A percentile compares a stretch with the other conserved stretches of the same genome.
Conservation (phyloP, 2,888 invertebrate species). For the Teleiodes luculella region DNA sequence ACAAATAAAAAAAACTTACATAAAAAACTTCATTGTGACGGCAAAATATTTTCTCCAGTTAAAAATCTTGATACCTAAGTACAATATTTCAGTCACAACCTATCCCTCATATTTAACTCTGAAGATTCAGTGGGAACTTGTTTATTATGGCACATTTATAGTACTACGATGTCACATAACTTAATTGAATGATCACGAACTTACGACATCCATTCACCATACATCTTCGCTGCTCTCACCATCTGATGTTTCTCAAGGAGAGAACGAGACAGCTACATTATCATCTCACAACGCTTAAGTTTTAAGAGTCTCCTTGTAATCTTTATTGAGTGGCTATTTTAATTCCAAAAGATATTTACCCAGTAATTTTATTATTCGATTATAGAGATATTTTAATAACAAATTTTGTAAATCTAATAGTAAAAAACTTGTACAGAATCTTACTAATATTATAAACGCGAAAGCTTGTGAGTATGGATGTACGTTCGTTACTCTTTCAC, state of each 20-base stretch:
- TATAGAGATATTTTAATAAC: too few species aligned
- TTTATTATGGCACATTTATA: neutral
- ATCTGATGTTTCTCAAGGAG: constrained; percentile 37
- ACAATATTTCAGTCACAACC: neutral
- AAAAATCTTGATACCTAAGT: too few species aligned
- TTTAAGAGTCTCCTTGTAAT: constrained; percentile 46
- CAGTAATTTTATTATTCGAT: constrained; percentile 7
- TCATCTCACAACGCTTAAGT: constrained; percentile 49
- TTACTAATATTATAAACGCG: too few species aligned
- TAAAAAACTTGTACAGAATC: too few species aligned
- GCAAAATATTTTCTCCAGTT: too few species aligned
- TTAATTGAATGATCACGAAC: neutral
- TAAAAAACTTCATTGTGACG: neutral
- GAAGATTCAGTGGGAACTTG: neutral
- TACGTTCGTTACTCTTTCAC: too few species aligned
- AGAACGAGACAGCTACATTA: constrained; percentile 39
- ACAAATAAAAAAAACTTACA: too few species aligned
- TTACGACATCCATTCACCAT: constrained; percentile 22
- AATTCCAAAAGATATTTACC: constrained; percentile 26
- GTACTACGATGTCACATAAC: neutral
- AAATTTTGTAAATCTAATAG: too few species aligned
- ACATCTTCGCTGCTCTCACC: constrained; percentile 24
- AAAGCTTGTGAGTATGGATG: too few species aligned
- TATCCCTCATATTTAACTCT: neutral
- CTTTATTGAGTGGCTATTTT: constrained; percentile 51